A percentile compares a stretch with the other conserved stretches of the same genome.
phyloP scores from a whole-genome alignment of 2,113 vertebrate genomes.

The Rhineura floridana region DNA sequence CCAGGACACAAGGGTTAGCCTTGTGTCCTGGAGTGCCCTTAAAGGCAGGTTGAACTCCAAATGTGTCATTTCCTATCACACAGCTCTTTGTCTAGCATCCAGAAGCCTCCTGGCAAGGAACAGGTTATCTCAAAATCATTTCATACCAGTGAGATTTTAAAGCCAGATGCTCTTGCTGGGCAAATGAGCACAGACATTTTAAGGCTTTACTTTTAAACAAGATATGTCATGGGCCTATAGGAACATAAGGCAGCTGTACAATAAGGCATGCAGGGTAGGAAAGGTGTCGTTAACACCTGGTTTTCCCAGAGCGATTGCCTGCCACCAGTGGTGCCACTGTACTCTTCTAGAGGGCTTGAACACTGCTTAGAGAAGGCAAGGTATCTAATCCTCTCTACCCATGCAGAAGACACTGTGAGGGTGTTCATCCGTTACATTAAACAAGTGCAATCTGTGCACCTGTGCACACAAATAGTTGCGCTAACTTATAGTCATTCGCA shows the following conservation, averaged over 20 bases:
- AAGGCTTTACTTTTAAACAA: not conserved
- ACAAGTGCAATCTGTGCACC: too few relatives aligned
- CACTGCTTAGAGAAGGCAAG: too few relatives aligned
- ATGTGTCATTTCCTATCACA: not conserved
- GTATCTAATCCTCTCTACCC: too few relatives aligned
- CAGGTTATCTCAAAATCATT: not conserved
- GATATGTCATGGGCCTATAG: not conserved
- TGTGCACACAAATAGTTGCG: too few relatives aligned
- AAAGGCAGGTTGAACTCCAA: not conserved
- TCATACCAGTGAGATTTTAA: not conserved
- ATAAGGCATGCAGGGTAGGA: too few relatives aligned
- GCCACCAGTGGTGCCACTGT: too few relatives aligned
- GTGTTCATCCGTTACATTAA: too few relatives aligned
- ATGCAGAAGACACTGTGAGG: too few relatives aligned
- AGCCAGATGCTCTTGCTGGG: not conserved
- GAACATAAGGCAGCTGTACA: not conserved
- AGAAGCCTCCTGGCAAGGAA: not conserved
- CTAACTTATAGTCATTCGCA: too few relatives aligned
- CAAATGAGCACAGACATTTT: accelerated
- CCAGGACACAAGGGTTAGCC: conserved; percentile 4
- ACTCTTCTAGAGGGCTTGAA: too few relatives aligned
- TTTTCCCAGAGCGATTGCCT: too few relatives aligned
- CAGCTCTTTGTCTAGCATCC: not conserved
- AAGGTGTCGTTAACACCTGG: too few relatives aligned
- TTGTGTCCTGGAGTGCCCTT: not conserved